Evolutionary conservation across 2,888 invertebrate species (phyloP).

Genomic region (Diplolepis rosae): DNA sequence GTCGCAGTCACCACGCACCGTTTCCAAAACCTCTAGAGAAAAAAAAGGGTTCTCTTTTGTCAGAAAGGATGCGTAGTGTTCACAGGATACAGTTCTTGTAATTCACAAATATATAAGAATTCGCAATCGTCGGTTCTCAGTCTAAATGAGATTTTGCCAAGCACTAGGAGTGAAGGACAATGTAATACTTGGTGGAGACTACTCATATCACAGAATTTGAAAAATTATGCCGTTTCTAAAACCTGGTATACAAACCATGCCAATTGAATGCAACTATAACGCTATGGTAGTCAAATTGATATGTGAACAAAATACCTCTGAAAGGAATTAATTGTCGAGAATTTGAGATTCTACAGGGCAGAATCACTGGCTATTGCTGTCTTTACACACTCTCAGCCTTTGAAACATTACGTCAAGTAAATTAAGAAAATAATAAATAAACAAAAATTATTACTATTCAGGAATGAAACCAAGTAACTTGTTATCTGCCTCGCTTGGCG

Average conservation of each 20-base stretch:
- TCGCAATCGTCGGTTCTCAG: conserved; percentile 24
- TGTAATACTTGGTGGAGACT: conserved; percentile 37
- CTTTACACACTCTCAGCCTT: conserved; percentile 33
- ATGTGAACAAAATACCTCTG: conserved; percentile 51
- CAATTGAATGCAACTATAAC: conserved; percentile 44
- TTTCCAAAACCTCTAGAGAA: conserved; percentile 2
- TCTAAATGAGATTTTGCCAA: conserved; percentile 30
- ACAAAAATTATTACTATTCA: conserved; percentile 55
- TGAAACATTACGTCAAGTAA: conserved; percentile 23
- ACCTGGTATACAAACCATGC: conserved; percentile 42
- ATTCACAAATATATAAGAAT: neutral
- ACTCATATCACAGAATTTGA: conserved; percentile 30
- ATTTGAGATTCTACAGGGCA: conserved; percentile 32
- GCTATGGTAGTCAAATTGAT: conserved; percentile 51
- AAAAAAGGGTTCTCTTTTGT: neutral
- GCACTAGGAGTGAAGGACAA: conserved; percentile 19
- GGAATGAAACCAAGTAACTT: conserved; percentile 69
- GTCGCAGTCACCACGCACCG: neutral
- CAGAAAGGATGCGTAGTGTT: conserved; percentile 4
- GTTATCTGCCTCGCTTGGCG: conserved; percentile 60
- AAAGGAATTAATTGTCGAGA: conserved; percentile 43
- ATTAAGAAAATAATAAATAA: conserved; percentile 42
- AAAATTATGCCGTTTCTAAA: conserved; percentile 32
- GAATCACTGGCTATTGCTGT: conserved; percentile 15
- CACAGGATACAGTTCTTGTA: conserved; percentile 18